Base-by-base conservation (phyloP, 1,140 invertebrate species). In the Glossosoma conforme region DNA sequence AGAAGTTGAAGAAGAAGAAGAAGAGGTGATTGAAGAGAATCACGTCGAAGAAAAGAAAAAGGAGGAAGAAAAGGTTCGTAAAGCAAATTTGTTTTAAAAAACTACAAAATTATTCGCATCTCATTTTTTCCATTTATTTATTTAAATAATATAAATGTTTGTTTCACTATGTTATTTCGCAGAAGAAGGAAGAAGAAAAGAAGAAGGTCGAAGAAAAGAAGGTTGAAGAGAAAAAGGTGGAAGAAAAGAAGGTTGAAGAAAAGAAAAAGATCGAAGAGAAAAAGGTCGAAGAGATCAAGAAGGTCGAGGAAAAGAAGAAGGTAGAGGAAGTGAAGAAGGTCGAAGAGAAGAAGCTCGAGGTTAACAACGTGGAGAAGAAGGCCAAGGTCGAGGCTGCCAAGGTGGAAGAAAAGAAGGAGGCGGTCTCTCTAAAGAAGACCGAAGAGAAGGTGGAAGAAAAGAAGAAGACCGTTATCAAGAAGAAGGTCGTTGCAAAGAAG, bases 351-450 rank as follows among this genome's bases (percentile, higher is more conserved):
- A 69, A 73, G 63, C 59, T 63, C 10, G 70, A 74, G 60, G 61
- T 54, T 15, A 25, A 65, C 19, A 72, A 76, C 59, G 65, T 73
- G 54, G 78, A 79, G 60, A 69, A 69, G 44, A 72, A 77, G 60
- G 62, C 71, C 25, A 80, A 79, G 46, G 78, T 79, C 57, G 70
- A 72, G 59, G 61, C 67, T n/a, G 37, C 14, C n/a, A 10, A 30
- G 19, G 65, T 65, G 38, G 66, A 66, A 59, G 66, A 67, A 44
- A 70, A 70, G 57, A 72, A 74, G 60, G 68, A 67, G 22, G 44
- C 48, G 0, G 50, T 57, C 8, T 9, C 35, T 42, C 36, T 60
- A 22, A 66, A 65, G 37, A 71, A 73, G 57, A 58, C 50, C 37
- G 60, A 63, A 63, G 68, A 68, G 50, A 68, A 65, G 24, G 64